Percentiles rank a stretch among this genome's conserved stretches.
Evolutionary conservation across 2,888 invertebrate genomes (phyloP).

Genomic region (Pheosia gnoma): DNA sequence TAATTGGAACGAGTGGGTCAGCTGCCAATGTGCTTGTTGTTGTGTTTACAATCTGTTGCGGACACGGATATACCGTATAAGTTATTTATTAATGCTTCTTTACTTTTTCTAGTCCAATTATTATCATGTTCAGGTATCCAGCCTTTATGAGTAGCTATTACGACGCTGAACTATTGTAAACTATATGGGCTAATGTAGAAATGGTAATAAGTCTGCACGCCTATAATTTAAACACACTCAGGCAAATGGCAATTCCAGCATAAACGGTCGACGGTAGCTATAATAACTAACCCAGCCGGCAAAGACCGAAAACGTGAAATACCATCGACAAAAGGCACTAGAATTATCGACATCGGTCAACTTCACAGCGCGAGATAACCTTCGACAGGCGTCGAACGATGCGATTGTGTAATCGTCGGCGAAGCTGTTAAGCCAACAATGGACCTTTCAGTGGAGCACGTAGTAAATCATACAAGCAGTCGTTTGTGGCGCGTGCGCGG

Average conservation of each 20-base stretch:
- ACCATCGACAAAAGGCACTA: constrained; percentile 47
- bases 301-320: constrained; percentile 71
- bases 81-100: constrained; percentile 8
- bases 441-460: constrained; percentile 65
- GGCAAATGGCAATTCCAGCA: constrained; percentile 39
- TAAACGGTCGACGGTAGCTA: constrained; percentile 33
- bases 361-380: constrained; percentile 59
- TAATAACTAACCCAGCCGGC: constrained; percentile 29
- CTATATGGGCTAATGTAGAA: constrained; percentile 1
- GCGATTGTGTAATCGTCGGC: constrained; percentile 67
- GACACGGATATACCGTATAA: constrained; percentile 12
- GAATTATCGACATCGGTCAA: constrained; percentile 41
- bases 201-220: constrained; percentile 17
- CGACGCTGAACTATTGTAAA: constrained; percentile 12
- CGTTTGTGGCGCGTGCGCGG: constrained; percentile 77
- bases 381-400: constrained; percentile 66
- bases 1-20: constrained; percentile 53
- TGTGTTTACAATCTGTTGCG: constrained; percentile 29
- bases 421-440: constrained; percentile 71
- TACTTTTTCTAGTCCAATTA: not conserved
- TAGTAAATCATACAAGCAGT: constrained; percentile 75
- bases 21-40: constrained; percentile 46
- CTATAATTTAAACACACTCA: constrained; percentile 19
- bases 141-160: not conserved
- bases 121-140: not conserved